phyloP scores from a whole-genome alignment of 2,797 vertebrate genomes.

The Rhabdophis nuchalis region DNA sequence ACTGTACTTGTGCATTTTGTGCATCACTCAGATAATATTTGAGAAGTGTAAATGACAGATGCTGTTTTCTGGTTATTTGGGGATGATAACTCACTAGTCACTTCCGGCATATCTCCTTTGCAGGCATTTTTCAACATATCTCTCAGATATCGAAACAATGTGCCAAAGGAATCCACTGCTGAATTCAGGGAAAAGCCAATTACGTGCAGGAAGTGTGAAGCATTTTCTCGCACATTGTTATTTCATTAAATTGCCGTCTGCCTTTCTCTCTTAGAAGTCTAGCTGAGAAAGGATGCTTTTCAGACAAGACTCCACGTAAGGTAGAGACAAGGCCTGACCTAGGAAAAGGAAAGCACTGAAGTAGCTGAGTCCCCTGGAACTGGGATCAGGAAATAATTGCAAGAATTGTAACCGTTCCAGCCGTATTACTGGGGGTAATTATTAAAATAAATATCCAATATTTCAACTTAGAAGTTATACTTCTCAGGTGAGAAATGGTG shows the following conservation, averaged over 20 bases:
- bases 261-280: not conserved
- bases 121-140: not conserved
- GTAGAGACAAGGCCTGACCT: not conserved
- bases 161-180: not conserved
- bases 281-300: not conserved
- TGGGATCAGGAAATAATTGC: too few species aligned
- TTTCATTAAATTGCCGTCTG: not conserved
- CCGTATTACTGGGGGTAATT: not conserved
- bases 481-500: not conserved
- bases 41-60: not conserved
- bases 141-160: not conserved
- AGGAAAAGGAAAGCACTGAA: not conserved
- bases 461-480: not conserved
- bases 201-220: not conserved
- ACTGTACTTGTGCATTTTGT: too few species aligned
- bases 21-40: not conserved
- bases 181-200: not conserved
- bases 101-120: not conserved
- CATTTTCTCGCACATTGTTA: not conserved
- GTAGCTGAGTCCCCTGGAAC: not conserved
- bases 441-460: not conserved
- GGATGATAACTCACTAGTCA: too few species aligned
- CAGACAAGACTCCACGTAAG: not conserved
- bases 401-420: not conserved
- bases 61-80: not conserved